Conservation (phyloP, 1,140 invertebrate genomes). For the Monomorium pharaonis region DNA sequence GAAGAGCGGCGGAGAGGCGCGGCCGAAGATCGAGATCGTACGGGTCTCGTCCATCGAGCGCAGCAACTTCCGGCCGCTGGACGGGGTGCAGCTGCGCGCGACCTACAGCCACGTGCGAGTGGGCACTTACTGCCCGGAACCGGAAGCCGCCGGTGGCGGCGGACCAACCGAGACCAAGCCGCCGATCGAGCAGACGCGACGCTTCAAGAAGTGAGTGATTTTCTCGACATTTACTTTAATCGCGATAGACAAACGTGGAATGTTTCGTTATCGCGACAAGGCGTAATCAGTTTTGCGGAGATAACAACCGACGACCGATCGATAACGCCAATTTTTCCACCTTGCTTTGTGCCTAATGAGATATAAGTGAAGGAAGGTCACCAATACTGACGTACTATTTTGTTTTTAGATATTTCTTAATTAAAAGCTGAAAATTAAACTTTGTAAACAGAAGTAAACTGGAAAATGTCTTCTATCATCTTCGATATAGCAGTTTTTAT, state of each 20-base stretch:
- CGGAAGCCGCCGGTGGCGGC: slow-evolving; percentile 68
- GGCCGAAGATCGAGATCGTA: slow-evolving; percentile 82
- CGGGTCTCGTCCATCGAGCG: slow-evolving; percentile 82
- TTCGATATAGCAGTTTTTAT: too few species aligned
- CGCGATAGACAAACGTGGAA: background rate
- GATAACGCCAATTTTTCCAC: slow-evolving; percentile 7
- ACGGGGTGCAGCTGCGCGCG: slow-evolving; percentile 81
- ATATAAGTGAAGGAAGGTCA: too few species aligned
- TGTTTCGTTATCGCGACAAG: slow-evolving; percentile 7
- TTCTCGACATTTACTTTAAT: background rate
- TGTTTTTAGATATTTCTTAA: too few species aligned
- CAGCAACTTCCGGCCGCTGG: slow-evolving; percentile 80
- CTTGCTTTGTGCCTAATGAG: background rate
- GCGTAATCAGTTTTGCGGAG: background rate
- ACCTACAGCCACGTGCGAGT: slow-evolving; percentile 82
- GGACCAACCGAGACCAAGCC: slow-evolving; percentile 76
- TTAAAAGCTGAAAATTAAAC: too few species aligned
- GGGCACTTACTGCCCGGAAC: slow-evolving; percentile 81
- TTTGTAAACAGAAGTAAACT: too few species aligned
- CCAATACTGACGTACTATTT: too few species aligned
- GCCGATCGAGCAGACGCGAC: slow-evolving; percentile 78
- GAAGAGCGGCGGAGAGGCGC: slow-evolving; percentile 69
- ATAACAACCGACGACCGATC: slow-evolving; percentile 3
- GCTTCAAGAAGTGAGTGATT: slow-evolving; percentile 81
- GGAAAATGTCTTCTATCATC: too few species aligned